Evolutionary conservation across 2,113 vertebrate species (phyloP), one percentile per base, ranked within the genome.

Genomic region (Ochotona curzoniae): DNA sequence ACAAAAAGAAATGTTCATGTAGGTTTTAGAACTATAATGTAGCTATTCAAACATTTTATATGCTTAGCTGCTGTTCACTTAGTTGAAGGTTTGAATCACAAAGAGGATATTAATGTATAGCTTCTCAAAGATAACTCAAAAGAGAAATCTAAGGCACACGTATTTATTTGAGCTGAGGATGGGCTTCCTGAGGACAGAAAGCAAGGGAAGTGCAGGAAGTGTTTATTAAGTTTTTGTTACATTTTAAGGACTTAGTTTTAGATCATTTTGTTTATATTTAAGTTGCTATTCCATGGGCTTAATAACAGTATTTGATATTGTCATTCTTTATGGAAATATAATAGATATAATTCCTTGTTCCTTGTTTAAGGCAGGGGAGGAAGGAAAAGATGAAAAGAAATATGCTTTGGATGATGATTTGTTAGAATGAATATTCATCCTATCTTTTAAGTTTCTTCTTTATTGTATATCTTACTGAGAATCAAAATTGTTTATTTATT

Each of bases 401-500:
- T 91, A 5, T 89, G 14, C n/a, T 79, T 44, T 94, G 74, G 64
- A n/a, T 67, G 91, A 26, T 74, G 61, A 87, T 71, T 54, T 92
- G 76, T 89, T 95, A 63, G 14, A 85, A 66, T 75, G 32, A 83
- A 2, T 57, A 67, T 21, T 35, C 83, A 38, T 63, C 17, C 2
- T 83, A 82, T 87, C 32, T 89, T 66, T 57, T 57, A 94, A 73
- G 4, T 83, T 96, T 76, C 95, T 84, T 71, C 79, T 82, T 74
- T 87, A 64, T 78, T 87, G 76, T 84, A 21, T 88, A 28, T n/a
- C 54, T 82, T 93, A 87, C 32, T 35, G 76, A 74, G 38, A 93
- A 47, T 92, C 47, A 95, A 93, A 80, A 90, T 87, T 95, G n/a
- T 38, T 14, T 57, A 11, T 63, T 88, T 92, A 51, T 83, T 94